Evolutionary conservation across 2,113 vertebrate species (phyloP).

Genomic region (Boleophthalmus pectinirostris): DNA sequence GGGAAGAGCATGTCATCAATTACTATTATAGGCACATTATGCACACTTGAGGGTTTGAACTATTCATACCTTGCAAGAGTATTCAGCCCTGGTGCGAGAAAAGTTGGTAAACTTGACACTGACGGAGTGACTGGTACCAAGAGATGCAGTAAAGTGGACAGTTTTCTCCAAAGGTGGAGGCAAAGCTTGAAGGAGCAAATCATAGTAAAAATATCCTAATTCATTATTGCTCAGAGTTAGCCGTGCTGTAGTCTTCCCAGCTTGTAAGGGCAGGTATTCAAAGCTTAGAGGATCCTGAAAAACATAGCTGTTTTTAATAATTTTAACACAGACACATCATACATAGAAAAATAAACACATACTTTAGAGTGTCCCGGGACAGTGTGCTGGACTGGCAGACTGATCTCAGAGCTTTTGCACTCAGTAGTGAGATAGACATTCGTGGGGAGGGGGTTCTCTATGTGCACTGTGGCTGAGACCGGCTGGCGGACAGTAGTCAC

Average conservation of each 20-base stretch:
- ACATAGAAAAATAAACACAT: not conserved
- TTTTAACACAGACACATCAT: not conserved
- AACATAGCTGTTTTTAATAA: not conserved
- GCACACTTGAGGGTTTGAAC: not conserved
- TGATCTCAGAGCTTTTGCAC: constrained; percentile 79
- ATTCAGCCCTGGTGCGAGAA: constrained; percentile 78
- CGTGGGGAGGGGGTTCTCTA: constrained; percentile 84
- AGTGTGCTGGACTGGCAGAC: constrained; percentile 73
- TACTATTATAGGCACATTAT: not conserved
- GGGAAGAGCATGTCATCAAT: not conserved
- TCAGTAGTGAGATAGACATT: constrained; percentile 73
- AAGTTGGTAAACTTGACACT: constrained; percentile 81
- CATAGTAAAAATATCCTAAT: constrained; percentile 81
- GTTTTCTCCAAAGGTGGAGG: constrained; percentile 76
- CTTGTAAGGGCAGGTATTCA: constrained; percentile 83
- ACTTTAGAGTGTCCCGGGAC: constrained; percentile 84
- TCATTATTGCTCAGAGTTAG: constrained; percentile 79
- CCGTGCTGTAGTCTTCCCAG: constrained; percentile 67
- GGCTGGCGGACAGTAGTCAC: constrained; percentile 72
- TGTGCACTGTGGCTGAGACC: constrained; percentile 60
- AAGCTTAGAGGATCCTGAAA: constrained; percentile 72
- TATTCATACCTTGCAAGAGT: constrained; percentile 78
- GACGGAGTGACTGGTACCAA: constrained; percentile 79
- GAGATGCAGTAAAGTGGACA: constrained; percentile 73
- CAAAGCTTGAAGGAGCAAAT: constrained; percentile 79